Base-by-base conservation (phyloP, 2,113 vertebrate genomes). In the Cyphomyrus discorhynchus region DNA sequence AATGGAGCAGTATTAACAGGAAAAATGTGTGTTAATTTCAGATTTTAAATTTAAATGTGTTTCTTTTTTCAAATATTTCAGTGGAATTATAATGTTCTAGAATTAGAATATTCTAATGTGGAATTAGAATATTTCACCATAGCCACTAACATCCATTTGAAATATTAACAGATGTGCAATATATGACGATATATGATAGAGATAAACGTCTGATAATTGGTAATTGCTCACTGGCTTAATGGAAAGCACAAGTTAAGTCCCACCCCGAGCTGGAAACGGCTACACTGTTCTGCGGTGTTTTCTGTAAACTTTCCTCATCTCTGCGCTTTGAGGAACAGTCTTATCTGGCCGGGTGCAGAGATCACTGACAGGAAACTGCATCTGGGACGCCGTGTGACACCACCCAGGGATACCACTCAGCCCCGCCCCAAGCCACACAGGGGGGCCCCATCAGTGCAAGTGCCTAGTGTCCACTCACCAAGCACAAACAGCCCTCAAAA, bases 301-400 rank as follows among this genome's bases (percentile, higher is more conserved):
- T 89, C 31, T 82, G 49, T 45, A 11, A 56, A 53, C 74, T 45
- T 4, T 53, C 24, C 50, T 21, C 52, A 47, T 35, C 52, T 50
- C 19, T 52, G 62, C 42, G 46, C 89, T 86, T 46, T 66, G 89
- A 66, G 89, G 89, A 90, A 90, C 82, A 50, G 53, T 27, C 58
- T 90, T 90, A 86, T 90, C 89, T 89, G 42, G 39, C 42, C 53
- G 17, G 46, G 56, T n/a, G 56, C 89, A 86, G 80, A 70, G 89
- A 74, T 46, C 52, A 27, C 83, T 87, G 58, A 86, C 89, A 90
- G 89, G 83, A 90, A 90, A 86, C 45, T 49, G 89, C 58, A 52
- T 24, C 45, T 6, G 42, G 56, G 49, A 62, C 35, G 8, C 8
- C 2, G 53, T 5, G 9, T 56, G 39, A 39, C 70, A 19, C 31